phyloP scores from a whole-genome alignment of 2,113 vertebrate species.

The Apteryx owenii region DNA sequence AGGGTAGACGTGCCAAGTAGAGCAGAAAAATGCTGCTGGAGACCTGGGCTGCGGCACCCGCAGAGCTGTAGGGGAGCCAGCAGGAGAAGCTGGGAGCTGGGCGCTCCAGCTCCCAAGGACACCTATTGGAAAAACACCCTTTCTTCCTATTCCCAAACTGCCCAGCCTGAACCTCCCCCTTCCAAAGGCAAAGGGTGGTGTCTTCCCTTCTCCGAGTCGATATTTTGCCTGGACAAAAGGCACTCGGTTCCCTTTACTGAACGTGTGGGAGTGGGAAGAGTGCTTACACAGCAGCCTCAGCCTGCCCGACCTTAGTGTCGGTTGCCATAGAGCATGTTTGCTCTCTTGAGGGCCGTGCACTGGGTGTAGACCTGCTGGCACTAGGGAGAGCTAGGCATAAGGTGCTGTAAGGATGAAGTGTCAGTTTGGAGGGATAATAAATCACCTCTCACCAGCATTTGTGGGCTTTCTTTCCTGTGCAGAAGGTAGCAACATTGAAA shows the following conservation, averaged over 20 bases:
- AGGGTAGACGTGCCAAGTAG: background rate
- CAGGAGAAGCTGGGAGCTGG: background rate
- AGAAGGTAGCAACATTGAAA: background rate
- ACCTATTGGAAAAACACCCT: background rate
- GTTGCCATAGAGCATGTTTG: background rate
- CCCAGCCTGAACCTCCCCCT: background rate
- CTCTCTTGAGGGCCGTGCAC: background rate
- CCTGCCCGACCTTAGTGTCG: background rate
- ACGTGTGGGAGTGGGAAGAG: background rate
- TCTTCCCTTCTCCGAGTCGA: accelerated
- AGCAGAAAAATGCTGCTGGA: background rate
- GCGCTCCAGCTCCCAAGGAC: background rate
- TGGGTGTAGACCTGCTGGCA: background rate
- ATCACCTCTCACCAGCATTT: background rate
- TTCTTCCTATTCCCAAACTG: background rate
- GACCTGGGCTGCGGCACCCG: background rate
- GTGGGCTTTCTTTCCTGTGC: background rate
- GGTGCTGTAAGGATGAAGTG: background rate
- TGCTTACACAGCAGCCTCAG: background rate
- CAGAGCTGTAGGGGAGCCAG: background rate
- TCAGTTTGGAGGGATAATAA: background rate
- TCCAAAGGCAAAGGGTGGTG: background rate
- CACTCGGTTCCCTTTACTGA: background rate
- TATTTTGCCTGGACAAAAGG: background rate
- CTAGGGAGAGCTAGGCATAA: background rate